Base-by-base conservation (phyloP, 2,113 vertebrate genomes). In the Emydocephalus ijimae region DNA sequence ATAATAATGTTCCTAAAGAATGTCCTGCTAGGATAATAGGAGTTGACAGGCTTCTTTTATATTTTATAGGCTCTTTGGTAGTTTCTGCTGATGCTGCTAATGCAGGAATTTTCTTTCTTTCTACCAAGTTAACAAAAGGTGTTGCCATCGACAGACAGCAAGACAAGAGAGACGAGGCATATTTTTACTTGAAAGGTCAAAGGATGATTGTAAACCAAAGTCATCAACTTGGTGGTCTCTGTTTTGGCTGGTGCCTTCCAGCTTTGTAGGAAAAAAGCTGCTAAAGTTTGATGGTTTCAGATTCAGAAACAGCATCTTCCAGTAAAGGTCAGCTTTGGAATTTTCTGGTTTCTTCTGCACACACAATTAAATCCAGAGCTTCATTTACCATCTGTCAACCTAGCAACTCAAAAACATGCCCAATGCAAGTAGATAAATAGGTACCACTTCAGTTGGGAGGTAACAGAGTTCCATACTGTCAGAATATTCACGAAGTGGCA, bases 21-120 rank as follows among this genome's bases (percentile, higher is more conserved):
- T 1, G 89, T 15, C 90, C 88, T 92, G 20, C 59, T 93, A 92
- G 93, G 43, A 43, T 96, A 95, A 95, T 94, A 54, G 59, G 90
- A 94, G 34, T 29, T 94, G 94, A 96, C 92, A 95, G 91, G 74
- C 9, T 92, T 95, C 89, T 90, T 94, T 95, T 90, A 94, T 95
- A 94, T 95, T 94, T 96, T 86, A 92, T 91, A 69, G 5, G 29
- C 56, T 64, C 61, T 89, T 90, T 59, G 14, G 91, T 55, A 93
- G 45, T 91, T 93, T 93, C 69, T 92, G 90, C 92, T 93, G 56
- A 2, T 4, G 3, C 18, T 86, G 61, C 29, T 92, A 92, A 55
- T 10, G 64, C 45, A 94, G 4, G 0, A 95, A 85, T 5, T 1
- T 92, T 92, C 29, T 43, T 34, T 21, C 89, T 94, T 29, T 56